Evolutionary conservation across 2,888 invertebrate genomes (phyloP), one percentile per base, ranked within the genome.

Genomic region (Cephalotes varians): DNA sequence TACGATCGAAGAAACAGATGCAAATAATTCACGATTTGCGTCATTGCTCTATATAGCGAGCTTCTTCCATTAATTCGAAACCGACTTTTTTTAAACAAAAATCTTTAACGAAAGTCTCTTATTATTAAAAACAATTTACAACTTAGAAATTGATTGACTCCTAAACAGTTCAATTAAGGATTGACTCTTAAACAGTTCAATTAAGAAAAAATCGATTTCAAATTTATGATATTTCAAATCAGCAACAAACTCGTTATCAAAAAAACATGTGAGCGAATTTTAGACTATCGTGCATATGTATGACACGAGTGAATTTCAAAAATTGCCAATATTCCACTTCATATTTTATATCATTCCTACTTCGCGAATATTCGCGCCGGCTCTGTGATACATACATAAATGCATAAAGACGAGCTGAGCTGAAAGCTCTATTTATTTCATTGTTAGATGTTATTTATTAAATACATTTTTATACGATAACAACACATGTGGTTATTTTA

Each of bases 391-490:
- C 21, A 10, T 40, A 40, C 21, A 65, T 51, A 51, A 56, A 4
- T 77, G 81, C 85, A 81, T 87, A 88, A 86, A 89, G 87, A 87
- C 85, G 84, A 86, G 87, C 82, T 82, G 84, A 86, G 87, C 82
- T 82, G 83, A 86, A 88, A 91, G 84, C 87, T 89, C 92, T 94
- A 93, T 93, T 93, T 93, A 93, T 93, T 92, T 90, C 88, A 89
- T 93, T 92, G 90, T 91, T 91, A 92, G 91, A 86, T 92, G 91
- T 92, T 94, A 93, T 93, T 91, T 93, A 93, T 93, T 93, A 94
- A 94, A 94, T 90, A 83, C 93, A 93, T 93, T 94, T 94, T 94
- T 94, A 91, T 93, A 94, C 90, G 85, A 89, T 77, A 85, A 73
- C 51, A 44, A 64, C 62, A 31, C 47, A 67, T 69, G 12, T 12